Evolutionary conservation across 2,888 invertebrate genomes (phyloP), one percentile per base, ranked within the genome.

Genomic region (Ectobius pallidus): DNA sequence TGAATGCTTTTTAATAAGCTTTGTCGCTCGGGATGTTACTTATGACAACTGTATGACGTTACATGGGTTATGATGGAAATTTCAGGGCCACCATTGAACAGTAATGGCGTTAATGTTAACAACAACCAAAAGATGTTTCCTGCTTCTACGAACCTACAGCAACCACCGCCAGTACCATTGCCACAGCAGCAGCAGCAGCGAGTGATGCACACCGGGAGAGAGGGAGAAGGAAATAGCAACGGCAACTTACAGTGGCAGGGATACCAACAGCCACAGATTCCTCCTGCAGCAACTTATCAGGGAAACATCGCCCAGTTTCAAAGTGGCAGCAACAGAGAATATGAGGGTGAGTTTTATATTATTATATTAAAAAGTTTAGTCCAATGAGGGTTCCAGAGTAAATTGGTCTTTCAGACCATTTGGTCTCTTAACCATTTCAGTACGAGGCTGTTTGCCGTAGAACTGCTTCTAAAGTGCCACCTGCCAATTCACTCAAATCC

Each of bases 161-260:
- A 46, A 32, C 73, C 74, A 32, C 72, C 61, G 39, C 55, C 68
- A 52, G 74, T 74, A 46, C 70, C 62, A 14, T 22, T 44, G 14
- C 58, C 34, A 2, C 61, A 34, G 18, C 52, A 49, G 20, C 70
- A 61, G 20, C 27, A 30, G 27, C 70, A 61, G 61, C 14, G 65
- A 20, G 65, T 39, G 9, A 74, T 75, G 46, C 65, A 74, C 25
- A 78, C 77, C 61, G 79, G 78, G 1, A 72, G 78, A 30, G 79
- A 79, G 71, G 79, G 79, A 6, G 78, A 79, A 73, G 78, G 75
- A 2, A 55, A 73, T 58, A 32, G 34, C 69, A 70, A 52, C 62
- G 67, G 18, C 46, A 58, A 70, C 74, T 55, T 42, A 14, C 75
- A 73, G 20, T 75, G 75, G 75, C 71, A 68, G 16, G 58, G 39